Evolutionary conservation across 2,797 vertebrate genomes (phyloP).

Genomic region (Caiman crocodilus): DNA sequence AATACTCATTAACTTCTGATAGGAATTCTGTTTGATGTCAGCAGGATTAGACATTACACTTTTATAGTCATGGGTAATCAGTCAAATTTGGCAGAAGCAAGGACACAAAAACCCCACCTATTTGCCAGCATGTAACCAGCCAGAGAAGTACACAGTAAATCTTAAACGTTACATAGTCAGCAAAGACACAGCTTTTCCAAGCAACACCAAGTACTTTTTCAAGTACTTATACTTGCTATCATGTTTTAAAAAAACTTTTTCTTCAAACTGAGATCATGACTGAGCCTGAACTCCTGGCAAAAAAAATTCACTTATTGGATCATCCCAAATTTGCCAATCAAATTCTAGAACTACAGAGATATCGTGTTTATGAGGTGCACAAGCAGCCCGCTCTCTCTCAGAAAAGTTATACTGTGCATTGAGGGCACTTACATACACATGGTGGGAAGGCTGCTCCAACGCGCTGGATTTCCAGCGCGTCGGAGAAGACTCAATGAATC

Average conservation of each 20-base stretch:
- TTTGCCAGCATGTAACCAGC: background rate
- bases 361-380: too few relatives aligned
- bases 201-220: background rate
- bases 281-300: background rate
- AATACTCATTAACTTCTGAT: background rate
- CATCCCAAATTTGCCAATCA: background rate
- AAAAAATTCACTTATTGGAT: background rate
- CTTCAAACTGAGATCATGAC: background rate
- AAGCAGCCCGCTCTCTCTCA: too few relatives aligned
- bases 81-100: background rate
- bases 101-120: background rate
- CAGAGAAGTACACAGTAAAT: background rate
- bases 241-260: background rate
- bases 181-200: background rate
- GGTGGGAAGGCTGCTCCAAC: too few relatives aligned
- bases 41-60: background rate
- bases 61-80: rapidly evolving
- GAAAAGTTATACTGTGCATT: too few relatives aligned
- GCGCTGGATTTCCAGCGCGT: too few relatives aligned
- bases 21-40: background rate
- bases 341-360: background rate
- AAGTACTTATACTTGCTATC: too few relatives aligned
- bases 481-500: too few relatives aligned
- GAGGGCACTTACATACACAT: too few relatives aligned
- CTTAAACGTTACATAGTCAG: rapidly evolving